Conservation (phyloP, 2,888 invertebrate species). For the Leptothorax acervorum region DNA sequence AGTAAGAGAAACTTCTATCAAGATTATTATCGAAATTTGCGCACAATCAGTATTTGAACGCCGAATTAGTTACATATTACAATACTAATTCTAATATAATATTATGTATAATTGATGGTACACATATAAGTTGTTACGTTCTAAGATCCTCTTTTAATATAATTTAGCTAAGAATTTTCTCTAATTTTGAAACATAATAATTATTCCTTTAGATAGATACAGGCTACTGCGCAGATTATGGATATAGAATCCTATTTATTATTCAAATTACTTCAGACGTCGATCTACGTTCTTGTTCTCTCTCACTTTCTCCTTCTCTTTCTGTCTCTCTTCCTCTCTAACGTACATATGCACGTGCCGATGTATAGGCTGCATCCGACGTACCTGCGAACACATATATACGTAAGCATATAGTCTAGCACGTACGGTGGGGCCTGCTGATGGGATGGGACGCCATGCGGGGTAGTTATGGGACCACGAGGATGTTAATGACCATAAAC, state of each 20-base stretch:
- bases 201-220: background rate
- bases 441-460: constrained; percentile 81
- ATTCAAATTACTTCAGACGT: constrained; percentile 54
- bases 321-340: background rate
- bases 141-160: background rate
- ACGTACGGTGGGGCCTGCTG: constrained; percentile 73
- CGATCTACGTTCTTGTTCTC: constrained; percentile 55
- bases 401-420: constrained; percentile 54
- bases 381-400: constrained; percentile 47
- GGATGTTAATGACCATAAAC: constrained; percentile 86
- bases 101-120: background rate
- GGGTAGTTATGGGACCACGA: constrained; percentile 84
- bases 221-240: no score
- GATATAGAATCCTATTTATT: constrained; percentile 21
- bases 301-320: constrained; percentile 20
- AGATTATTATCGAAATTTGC: no score
- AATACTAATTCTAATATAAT: background rate
- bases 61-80: background rate
- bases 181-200: background rate
- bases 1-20: background rate
- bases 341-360: constrained; percentile 51
- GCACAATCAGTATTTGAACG: no score
- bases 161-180: background rate
- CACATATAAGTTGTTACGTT: background rate
- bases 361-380: constrained; percentile 48